Base-by-base conservation (phyloP, 2,113 vertebrate species). In the Xiphophorus hellerii region DNA sequence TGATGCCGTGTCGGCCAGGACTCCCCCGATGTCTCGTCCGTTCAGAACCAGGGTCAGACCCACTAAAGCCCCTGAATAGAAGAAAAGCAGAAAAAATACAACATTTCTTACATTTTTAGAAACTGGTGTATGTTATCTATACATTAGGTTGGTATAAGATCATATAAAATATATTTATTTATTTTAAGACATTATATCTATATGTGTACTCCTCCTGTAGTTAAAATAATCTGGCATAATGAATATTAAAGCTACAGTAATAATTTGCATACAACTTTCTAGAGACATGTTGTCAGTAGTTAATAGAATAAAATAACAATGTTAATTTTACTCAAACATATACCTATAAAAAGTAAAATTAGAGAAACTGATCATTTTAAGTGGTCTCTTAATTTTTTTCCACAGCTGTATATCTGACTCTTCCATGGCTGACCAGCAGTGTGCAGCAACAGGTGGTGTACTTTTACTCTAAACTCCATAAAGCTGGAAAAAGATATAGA, bases 31-130 rank as follows among this genome's bases (percentile, higher is more conserved):
- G 89, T 99, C 98, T 84, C 95, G 92, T 30, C 98, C 98, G 2
- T 99, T 99, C 70, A 99, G 93, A 90, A 98, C 89, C 69, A 99
- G 92, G 0, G 97, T 96, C 31, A 99, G 94, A 42, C 98, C 98
- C 39, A 98, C 66, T 83, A 99, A 70, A 0, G 96, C 97, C 48
- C 98, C 98, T 99, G 60, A 28, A 74, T 71, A 11, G 1, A 62
- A 74, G 35, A 31, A 62, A 14, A 76, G 30, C 28, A 73, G 28
- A 60, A 39, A 64, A 64, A 33, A 20, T 33, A 42, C 37, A 39
- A 39, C 13, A 42, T 42, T 42, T 15, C 14, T 15, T 42, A 42
- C 3, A 42, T 42, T 42, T 14, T 42, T 42, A 14, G 39, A 42
- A 42, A 42, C 39, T 12, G 39, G 39, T 42, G 14, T 15, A 4